These are phyloP conservation scores for Acanthochromis polyacanthus DNA, from an alignment of 2,113 vertebrate genomes.

Conservation along the genomic window DNA sequence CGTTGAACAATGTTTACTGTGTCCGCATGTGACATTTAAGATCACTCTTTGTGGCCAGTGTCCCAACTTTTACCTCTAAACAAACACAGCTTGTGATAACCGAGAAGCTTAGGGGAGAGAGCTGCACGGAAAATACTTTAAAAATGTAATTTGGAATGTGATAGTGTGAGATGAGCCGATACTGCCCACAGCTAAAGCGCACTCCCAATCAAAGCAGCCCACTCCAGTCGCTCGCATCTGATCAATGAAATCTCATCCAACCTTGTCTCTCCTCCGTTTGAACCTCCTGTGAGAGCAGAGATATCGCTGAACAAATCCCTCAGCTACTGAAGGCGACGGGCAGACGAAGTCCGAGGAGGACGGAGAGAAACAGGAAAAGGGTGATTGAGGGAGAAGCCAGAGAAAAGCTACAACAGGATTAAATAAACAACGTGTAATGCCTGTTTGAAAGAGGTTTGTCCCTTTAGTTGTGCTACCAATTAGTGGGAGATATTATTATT, in stretches of 20 bases:
- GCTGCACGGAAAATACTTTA: slow-evolving; percentile 20
- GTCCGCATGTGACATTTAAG: slow-evolving; percentile 18
- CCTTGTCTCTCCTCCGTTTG: slow-evolving; percentile 25
- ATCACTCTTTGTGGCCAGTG: slow-evolving; percentile 18
- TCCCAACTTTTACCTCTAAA: slow-evolving; percentile 29
- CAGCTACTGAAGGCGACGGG: slow-evolving; percentile 14
- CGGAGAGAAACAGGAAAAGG: slow-evolving; percentile 2
- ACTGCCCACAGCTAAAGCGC: slow-evolving; percentile 24
- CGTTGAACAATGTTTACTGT: slow-evolving; percentile 21
- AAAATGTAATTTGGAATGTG: slow-evolving; percentile 30
- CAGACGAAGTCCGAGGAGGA: slow-evolving; percentile 1
- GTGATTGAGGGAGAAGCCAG: background rate
- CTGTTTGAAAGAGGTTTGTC: background rate
- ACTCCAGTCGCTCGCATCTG: slow-evolving; percentile 26
- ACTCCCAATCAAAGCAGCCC: slow-evolving; percentile 39
- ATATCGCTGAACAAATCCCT: slow-evolving; percentile 26
- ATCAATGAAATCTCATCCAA: slow-evolving; percentile 61
- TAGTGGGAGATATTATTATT: background rate
- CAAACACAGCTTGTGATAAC: slow-evolving; percentile 42
- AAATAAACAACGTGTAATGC: slow-evolving; percentile 15
- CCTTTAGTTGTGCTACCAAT: background rate
- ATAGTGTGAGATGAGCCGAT: slow-evolving; percentile 4
- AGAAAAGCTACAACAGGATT: slow-evolving; percentile 3
- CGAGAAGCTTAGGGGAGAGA: slow-evolving; percentile 1
- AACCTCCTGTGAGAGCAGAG: slow-evolving; percentile 14